Percentiles rank a stretch among this genome's conserved stretches.
Evolutionary conservation across 30 jellyfish, hydroid and myxozoan genomes (phyloP).

Genomic region (Catostylus mosaicus): DNA sequence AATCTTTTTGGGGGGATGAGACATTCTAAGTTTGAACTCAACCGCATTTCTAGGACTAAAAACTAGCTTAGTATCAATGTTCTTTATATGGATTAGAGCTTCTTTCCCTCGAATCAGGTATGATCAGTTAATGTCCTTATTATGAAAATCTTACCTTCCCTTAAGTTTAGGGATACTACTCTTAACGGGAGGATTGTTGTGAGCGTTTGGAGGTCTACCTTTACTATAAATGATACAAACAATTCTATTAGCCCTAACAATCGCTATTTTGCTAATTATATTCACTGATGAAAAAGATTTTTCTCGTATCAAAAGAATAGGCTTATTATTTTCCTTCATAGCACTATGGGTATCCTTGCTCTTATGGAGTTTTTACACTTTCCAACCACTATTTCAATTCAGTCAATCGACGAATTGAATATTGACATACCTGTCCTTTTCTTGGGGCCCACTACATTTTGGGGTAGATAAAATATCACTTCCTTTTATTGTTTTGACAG

Average conservation of each 20-base stretch:
- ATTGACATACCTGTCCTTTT: neutral
- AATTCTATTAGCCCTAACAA: neutral
- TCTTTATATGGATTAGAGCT: conserved; percentile 73
- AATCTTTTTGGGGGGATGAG: conserved; percentile 46
- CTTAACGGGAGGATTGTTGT: neutral
- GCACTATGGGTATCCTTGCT: neutral
- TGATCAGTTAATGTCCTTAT: conserved; percentile 66
- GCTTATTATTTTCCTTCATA: neutral
- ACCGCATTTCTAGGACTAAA: neutral
- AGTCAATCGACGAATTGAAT: neutral
- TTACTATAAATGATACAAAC: neutral
- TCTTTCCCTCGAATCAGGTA: conserved; percentile 82
- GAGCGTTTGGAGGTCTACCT: conserved; percentile 30
- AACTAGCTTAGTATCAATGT: neutral
- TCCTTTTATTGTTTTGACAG: conserved; percentile 49
- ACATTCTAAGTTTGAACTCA: neutral
- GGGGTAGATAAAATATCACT: conserved; percentile 60
- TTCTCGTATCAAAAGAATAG: neutral
- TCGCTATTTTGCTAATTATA: neutral
- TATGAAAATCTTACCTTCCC: conserved; percentile 77
- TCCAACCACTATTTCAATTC: neutral
- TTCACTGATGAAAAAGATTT: neutral
- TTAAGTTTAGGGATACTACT: conserved; percentile 15
- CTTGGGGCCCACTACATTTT: conserved; percentile 22
- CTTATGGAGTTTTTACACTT: neutral